These are phyloP conservation scores for Aramus guarauna DNA, from an alignment of 2,113 vertebrate genomes.

Conservation along the genomic window DNA sequence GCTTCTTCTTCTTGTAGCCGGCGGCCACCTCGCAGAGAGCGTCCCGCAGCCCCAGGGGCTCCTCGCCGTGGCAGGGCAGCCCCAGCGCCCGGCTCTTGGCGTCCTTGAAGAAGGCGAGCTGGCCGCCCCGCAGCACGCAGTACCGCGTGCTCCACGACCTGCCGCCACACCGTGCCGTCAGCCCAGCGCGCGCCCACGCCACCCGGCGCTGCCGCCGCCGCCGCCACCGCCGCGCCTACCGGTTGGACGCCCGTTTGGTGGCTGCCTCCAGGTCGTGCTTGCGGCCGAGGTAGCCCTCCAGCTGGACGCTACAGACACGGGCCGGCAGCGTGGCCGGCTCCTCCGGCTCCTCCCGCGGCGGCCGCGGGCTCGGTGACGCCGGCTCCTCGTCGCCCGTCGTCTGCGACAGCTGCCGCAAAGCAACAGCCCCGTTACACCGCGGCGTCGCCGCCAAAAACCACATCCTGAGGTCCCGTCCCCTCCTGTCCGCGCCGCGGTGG, in stretches of 20 bases:
- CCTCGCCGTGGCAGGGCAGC: slow-evolving; percentile 87
- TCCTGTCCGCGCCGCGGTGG: neutral
- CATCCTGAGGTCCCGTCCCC: rapidly evolving
- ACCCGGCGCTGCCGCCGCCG: rapidly evolving
- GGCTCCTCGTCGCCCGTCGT: neutral
- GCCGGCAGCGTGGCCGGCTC: slow-evolving; percentile 71
- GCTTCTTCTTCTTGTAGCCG: slow-evolving; percentile 96
- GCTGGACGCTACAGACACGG: slow-evolving; percentile 70
- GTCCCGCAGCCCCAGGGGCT: slow-evolving; percentile 79
- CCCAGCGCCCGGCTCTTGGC: slow-evolving; percentile 85
- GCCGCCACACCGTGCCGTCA: neutral
- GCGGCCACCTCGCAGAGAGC: slow-evolving; percentile 85
- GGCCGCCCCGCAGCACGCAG: slow-evolving; percentile 87
- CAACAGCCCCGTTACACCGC: neutral
- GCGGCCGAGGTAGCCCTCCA: slow-evolving; percentile 87
- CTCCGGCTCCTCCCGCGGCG: slow-evolving; percentile 56
- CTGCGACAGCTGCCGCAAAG: neutral
- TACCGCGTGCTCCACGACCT: slow-evolving; percentile 96
- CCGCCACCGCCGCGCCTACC: slow-evolving; percentile 59
- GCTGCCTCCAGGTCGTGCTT: slow-evolving; percentile 90
- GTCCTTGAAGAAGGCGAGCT: slow-evolving; percentile 90
- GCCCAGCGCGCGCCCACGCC: slow-evolving; percentile 71
- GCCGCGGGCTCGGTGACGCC: neutral
- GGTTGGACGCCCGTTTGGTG: slow-evolving; percentile 89
- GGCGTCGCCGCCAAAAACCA: neutral